These are phyloP conservation scores for Agriotes lineatus DNA, from an alignment of 2,888 invertebrate genomes.

Conservation along the genomic window DNA sequence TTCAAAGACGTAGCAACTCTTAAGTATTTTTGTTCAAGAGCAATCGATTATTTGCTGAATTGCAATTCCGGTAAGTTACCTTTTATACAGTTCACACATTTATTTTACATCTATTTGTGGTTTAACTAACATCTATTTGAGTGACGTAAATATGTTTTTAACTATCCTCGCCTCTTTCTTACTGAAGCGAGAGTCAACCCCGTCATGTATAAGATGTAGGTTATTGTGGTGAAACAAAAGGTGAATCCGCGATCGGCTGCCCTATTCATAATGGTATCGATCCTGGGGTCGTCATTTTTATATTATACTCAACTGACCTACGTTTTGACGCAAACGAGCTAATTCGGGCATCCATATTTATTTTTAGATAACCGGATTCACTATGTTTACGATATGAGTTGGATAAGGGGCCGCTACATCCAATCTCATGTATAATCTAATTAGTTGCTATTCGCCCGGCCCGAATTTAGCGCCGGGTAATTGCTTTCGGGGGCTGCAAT, in stretches of 20 bases:
- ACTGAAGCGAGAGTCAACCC: no score
- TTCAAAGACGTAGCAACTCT: no score
- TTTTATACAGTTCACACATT: no score
- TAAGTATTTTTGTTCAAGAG: no score
- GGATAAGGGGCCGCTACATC: not conserved
- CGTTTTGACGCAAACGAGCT: conserved; percentile 33
- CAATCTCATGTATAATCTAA: conserved; percentile 16
- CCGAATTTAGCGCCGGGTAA: conserved; percentile 3
- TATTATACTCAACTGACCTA: conserved; percentile 34
- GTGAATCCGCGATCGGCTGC: not conserved
- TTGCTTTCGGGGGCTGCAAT: not conserved
- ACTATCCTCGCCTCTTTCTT: no score
- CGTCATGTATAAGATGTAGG: no score
- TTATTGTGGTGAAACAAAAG: no score
- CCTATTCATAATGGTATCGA: conserved; percentile 5
- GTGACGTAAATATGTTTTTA: no score
- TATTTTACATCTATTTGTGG: no score
- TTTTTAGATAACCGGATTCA: conserved; percentile 23
- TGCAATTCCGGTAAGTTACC: no score
- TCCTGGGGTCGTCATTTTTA: conserved; percentile 8
- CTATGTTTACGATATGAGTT: conserved; percentile 19
- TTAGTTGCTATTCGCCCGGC: not conserved
- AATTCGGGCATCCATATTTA: conserved; percentile 22
- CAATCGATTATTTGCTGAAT: no score
- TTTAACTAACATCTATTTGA: no score